Evolutionary conservation across 2,113 vertebrate species (phyloP), one percentile per base, ranked within the genome.

Genomic region (Otus sunia): DNA sequence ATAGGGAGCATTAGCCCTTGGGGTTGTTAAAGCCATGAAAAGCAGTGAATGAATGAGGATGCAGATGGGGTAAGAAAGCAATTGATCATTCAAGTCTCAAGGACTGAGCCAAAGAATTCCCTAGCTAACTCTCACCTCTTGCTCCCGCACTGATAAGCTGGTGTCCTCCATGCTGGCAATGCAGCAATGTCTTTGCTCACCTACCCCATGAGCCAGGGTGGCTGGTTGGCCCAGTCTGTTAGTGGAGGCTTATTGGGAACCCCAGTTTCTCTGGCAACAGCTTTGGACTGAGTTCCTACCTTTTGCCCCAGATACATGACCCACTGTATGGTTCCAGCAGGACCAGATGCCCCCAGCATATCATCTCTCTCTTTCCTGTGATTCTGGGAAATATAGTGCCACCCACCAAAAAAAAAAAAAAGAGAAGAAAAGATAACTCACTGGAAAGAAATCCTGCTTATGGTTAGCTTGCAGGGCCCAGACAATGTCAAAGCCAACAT

Each of bases 341-440:
- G 20, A 89, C 15, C 10, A 74, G n/a, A 26, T 41, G 37, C 14
- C 16, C 15, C 68, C 58, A 66, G 15, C 15, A 45, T 2, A 3
- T 78, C 4, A 4, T 62, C 17, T 14, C 39, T 92, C 19, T 37
- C 5, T 52, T 8, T 45, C 3, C 0, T 9, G 15, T 49, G 60
- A 68, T 59, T 81, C 52, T 11, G 5, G 15, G 14, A 13, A 84
- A 58, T 56, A 39, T 2, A 22, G 1, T 72, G 8, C 50, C 5
- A 41, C 3, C 3, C 2, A 68, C 59, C 2, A 47, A 39, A 85
- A 26, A 4, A 14, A 37, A 27, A 56, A 39, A 52, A 30, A 39
- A 72, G 17, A 37, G 75, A 27, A 5, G 25, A 30, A 5, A 25
- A 26, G 3, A 15, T 3, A 67, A 15, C 7, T 64, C 3, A 0